Conservation (phyloP, 2,113 vertebrate species). For the Phaethon lepturus region DNA sequence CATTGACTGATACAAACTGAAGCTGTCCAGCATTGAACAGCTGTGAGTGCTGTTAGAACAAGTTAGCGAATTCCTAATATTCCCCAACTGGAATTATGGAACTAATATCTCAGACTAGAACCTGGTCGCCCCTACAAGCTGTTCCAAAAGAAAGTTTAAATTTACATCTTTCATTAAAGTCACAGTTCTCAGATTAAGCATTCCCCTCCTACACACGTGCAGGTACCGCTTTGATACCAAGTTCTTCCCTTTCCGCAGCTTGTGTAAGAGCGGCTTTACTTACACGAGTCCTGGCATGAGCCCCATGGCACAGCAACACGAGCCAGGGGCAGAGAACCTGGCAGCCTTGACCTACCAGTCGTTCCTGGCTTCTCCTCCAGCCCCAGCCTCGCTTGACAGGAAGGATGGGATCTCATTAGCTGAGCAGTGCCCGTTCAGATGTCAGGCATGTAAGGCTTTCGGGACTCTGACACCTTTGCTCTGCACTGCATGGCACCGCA, state of each 20-base stretch:
- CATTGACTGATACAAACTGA: neutral
- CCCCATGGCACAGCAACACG: neutral
- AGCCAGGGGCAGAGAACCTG: neutral
- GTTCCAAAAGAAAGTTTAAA: neutral
- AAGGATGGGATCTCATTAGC: accelerated
- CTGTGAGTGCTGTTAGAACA: neutral
- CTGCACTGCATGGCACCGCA: accelerated
- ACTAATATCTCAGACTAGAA: neutral
- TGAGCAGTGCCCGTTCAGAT: neutral
- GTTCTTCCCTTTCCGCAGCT: neutral
- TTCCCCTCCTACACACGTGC: neutral
- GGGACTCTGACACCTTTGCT: neutral
- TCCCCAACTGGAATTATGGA: neutral
- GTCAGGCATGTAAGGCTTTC: neutral
- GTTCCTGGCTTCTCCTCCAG: accelerated
- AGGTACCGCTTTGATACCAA: neutral
- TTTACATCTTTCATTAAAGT: neutral
- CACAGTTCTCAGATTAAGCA: neutral
- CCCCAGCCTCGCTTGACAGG: neutral
- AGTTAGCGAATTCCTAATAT: too few species aligned
- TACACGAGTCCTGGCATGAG: accelerated
- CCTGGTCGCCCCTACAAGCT: neutral
- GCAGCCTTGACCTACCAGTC: neutral
- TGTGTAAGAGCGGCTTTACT: neutral
- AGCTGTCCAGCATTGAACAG: neutral